Evolutionary conservation across 1,140 invertebrate genomes (phyloP), one percentile per base, ranked within the genome.

Genomic region (Bactericera cockerelli): DNA sequence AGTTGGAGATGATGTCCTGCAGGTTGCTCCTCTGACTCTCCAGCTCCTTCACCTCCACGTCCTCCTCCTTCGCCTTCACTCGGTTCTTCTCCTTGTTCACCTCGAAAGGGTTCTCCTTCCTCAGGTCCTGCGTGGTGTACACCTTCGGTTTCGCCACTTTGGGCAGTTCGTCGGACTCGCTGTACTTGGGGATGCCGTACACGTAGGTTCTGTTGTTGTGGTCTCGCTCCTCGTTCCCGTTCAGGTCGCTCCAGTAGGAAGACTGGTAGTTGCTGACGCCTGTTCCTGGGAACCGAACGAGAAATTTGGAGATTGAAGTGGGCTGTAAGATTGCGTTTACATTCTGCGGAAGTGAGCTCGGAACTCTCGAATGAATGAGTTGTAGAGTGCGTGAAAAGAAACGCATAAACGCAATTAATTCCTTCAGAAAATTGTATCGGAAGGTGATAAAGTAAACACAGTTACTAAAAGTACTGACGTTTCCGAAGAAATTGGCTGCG

Each of bases 21-120:
- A 49, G 42, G 42, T 49, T 49, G n/a, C n/a, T 49, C 42, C 42
- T 49, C 42, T 49, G 42, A 49, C 42, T 49, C 22, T 49, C 42
- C 22, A 49, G n/a, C 22, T 49, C 42, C 19, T 49, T 49, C n/a
- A 49, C 42, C 22, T 49, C 42, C n/a, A 49, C 42, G 8, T 49
- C 42, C 19, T n/a, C 42, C n/a, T n/a, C 42, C 16, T 36, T 36
- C 8, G 6, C 42, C n/a, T 49, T 49, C n/a, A 49, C 42, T n/a
- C n/a, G 6, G 22, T 49, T 49, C n/a, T 16, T 22, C 8, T 49
- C 42, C 22, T n/a, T 4, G 22, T 49, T 49, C 10, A 36, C 16
- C 3, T 49, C 42, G 19, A 49, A 49, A 4, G 42, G 42, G 19
- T 49, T 49, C 4, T 49, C 42, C 22, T 49, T 49, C 3, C 42